Conservation (phyloP, 2,113 vertebrate genomes). For the Mesitornis unicolor region DNA sequence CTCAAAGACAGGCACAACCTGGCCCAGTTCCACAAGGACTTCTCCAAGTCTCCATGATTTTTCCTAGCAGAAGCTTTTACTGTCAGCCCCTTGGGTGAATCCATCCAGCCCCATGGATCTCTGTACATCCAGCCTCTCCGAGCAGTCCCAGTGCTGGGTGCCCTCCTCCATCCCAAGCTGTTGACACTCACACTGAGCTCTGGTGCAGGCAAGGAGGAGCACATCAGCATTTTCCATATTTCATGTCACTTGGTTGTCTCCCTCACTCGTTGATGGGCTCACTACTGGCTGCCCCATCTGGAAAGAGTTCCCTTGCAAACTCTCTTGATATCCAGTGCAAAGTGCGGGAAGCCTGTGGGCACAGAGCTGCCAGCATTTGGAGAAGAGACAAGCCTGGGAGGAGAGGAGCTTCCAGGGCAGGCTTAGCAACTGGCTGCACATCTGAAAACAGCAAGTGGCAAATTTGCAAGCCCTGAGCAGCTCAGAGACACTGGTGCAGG, state of each 20-base stretch:
- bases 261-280: background rate
- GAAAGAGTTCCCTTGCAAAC: background rate
- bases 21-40: too few species aligned
- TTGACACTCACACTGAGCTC: background rate
- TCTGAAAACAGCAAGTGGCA: background rate
- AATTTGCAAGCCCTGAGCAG: background rate
- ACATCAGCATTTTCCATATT: background rate
- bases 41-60: rapidly evolving
- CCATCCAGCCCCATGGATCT: background rate
- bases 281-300: background rate
- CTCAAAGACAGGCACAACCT: background rate
- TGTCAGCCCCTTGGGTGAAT: background rate
- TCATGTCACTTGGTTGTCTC: background rate
- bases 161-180: rapidly evolving
- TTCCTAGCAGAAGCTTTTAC: background rate
- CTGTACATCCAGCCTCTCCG: too few species aligned
- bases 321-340: background rate
- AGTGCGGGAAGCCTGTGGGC: background rate
- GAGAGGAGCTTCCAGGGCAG: background rate
- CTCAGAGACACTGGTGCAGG: background rate
- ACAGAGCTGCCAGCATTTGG: background rate
- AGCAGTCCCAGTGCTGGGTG: background rate
- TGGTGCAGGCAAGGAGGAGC: background rate
- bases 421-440: background rate
- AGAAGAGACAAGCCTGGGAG: background rate